phyloP scores from a whole-genome alignment of 2,888 invertebrate genomes.

The Lepidochrysops patricia region DNA sequence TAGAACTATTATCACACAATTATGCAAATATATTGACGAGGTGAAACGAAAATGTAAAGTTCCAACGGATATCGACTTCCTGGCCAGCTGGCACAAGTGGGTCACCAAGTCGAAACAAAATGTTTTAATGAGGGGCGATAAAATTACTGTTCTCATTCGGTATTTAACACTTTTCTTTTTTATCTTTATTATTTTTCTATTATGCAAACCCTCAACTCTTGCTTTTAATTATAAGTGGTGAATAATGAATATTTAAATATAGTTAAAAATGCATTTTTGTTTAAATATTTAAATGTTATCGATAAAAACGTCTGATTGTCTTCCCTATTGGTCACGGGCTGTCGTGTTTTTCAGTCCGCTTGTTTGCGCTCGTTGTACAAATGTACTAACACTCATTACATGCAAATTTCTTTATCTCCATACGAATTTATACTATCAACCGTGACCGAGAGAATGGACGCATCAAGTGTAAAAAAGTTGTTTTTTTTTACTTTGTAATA shows the following conservation, averaged over 20 bases:
- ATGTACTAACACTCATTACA: background rate
- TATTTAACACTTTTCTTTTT: background rate
- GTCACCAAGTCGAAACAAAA: background rate
- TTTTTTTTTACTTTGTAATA: background rate
- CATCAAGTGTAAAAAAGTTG: background rate
- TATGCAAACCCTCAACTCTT: background rate
- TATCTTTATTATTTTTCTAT: background rate
- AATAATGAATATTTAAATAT: no score
- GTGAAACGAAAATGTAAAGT: background rate
- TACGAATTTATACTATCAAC: background rate
- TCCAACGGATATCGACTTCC: background rate
- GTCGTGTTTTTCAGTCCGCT: background rate
- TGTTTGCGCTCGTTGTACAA: background rate
- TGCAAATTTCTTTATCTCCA: conserved; percentile 2
- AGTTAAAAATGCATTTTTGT: no score
- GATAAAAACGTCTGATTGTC: background rate
- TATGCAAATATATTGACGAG: background rate
- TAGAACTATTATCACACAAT: background rate
- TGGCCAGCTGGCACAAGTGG: background rate
- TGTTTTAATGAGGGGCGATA: background rate
- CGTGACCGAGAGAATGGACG: background rate
- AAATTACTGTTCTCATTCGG: background rate
- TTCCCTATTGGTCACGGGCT: background rate
- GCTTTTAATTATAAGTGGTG: background rate
- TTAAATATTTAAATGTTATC: background rate